Percentiles rank a stretch among this genome's conserved stretches.
phyloP scores from a whole-genome alignment of 2,113 vertebrate genomes.

The Neoarius graeffei region DNA sequence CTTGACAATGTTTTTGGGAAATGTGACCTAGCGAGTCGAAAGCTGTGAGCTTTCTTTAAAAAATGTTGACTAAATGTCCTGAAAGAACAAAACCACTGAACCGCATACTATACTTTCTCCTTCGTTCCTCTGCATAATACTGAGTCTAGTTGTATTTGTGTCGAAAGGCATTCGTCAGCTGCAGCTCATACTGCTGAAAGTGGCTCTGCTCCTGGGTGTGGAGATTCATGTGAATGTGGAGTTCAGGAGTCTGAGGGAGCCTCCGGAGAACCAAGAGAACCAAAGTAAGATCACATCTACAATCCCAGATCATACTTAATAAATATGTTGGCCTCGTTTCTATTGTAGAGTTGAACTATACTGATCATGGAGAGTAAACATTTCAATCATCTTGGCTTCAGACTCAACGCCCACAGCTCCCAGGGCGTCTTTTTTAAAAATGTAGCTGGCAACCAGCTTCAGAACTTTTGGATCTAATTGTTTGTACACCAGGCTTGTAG shows the following conservation, averaged over 20 bases:
- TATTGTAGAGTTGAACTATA: too few species aligned
- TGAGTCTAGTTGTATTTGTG: neutral
- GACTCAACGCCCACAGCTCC: too few species aligned
- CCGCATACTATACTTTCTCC: neutral
- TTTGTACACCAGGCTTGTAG: too few species aligned
- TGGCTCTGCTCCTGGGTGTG: constrained; percentile 89
- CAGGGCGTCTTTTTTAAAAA: too few species aligned
- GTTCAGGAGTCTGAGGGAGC: constrained; percentile 85
- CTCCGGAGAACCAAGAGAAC: constrained; percentile 81
- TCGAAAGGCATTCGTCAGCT: constrained; percentile 91
- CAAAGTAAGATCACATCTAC: constrained; percentile 74
- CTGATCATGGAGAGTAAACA: too few species aligned
- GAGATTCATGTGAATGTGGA: constrained; percentile 95
- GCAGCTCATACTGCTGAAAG: constrained; percentile 92
- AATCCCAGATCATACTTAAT: neutral
- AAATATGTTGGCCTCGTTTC: neutral
- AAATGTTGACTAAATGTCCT: neutral
- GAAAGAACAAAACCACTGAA: neutral
- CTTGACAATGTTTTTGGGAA: too few species aligned
- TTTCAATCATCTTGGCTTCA: too few species aligned
- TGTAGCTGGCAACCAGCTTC: too few species aligned
- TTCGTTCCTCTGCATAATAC: neutral
- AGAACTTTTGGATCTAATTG: too few species aligned
- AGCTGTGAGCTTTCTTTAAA: neutral
- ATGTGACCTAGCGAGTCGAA: neutral